phyloP scores from a whole-genome alignment of 2,797 vertebrate genomes.

The Malurus splendens region DNA sequence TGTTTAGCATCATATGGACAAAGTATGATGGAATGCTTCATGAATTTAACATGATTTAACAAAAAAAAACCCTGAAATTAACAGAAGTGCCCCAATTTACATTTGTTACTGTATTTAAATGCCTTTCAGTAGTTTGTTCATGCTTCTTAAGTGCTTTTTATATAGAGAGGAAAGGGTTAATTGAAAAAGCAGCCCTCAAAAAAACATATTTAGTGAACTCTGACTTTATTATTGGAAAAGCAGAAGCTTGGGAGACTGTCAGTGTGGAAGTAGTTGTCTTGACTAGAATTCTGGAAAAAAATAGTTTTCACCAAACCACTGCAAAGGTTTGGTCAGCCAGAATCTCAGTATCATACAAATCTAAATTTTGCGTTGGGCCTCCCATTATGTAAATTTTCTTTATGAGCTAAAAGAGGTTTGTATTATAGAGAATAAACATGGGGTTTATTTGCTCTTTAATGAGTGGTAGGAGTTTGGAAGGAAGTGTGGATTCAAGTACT shows the following conservation, averaged over 20 bases:
- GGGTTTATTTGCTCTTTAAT: constrained; percentile 44
- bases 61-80: not conserved
- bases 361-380: not conserved
- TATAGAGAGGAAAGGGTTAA: not conserved
- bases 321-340: not conserved
- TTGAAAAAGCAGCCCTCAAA: not conserved
- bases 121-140: not conserved
- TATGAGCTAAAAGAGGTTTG: constrained; percentile 18
- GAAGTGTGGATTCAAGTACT: not conserved
- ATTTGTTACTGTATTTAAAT: not conserved
- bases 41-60: not conserved
- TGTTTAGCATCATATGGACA: not conserved
- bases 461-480: constrained; percentile 24
- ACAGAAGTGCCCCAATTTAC: not conserved
- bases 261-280: not conserved
- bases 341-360: not conserved
- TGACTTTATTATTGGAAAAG: not conserved
- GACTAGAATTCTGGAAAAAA: not conserved
- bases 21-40: not conserved
- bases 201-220: not conserved
- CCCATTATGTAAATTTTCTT: constrained; percentile 4
- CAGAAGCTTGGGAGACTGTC: not conserved
- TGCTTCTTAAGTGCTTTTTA: not conserved
- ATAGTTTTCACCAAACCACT: not conserved
- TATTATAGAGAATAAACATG: constrained; percentile 47